Percentiles rank a stretch among this genome's conserved stretches.
Evolutionary conservation across 1,140 invertebrate species (phyloP).

Genomic region (Drosophila burlai): DNA sequence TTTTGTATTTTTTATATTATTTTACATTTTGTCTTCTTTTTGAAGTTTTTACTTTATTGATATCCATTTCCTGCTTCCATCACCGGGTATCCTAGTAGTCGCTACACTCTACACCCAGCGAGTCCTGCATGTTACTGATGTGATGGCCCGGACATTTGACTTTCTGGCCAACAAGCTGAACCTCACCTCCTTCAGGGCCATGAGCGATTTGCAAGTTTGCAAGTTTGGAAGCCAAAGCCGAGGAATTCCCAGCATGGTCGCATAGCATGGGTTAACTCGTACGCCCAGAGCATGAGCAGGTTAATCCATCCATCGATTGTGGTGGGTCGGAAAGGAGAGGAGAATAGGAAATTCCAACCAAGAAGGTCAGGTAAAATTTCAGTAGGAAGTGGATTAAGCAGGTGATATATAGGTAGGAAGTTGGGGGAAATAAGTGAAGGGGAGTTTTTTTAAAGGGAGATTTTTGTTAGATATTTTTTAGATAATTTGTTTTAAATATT

Average conservation of each 20-base stretch:
- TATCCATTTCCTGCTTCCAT: background rate
- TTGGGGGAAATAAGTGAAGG: no score
- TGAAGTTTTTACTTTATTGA: background rate
- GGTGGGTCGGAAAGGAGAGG: background rate
- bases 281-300: conserved; percentile 4
- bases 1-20: background rate
- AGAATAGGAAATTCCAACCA: conserved; percentile 1
- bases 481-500: background rate
- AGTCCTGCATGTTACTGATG: conserved; percentile 35
- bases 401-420: conserved; percentile 1
- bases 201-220: conserved; percentile 48
- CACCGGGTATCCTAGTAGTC: background rate
- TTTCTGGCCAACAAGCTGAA: conserved; percentile 27
- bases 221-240: conserved; percentile 16
- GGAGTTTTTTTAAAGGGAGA: background rate
- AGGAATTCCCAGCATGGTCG: conserved; percentile 31
- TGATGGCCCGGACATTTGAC: conserved; percentile 50
- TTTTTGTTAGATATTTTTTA: background rate
- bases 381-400: conserved; percentile 17
- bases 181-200: conserved; percentile 9
- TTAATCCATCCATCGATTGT: conserved; percentile 37
- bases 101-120: no score
- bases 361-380: conserved; percentile 12
- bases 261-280: conserved; percentile 34
- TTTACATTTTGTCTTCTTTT: background rate